Conservation (phyloP, 2,888 invertebrate species). For the Platerodrilus igneus region DNA sequence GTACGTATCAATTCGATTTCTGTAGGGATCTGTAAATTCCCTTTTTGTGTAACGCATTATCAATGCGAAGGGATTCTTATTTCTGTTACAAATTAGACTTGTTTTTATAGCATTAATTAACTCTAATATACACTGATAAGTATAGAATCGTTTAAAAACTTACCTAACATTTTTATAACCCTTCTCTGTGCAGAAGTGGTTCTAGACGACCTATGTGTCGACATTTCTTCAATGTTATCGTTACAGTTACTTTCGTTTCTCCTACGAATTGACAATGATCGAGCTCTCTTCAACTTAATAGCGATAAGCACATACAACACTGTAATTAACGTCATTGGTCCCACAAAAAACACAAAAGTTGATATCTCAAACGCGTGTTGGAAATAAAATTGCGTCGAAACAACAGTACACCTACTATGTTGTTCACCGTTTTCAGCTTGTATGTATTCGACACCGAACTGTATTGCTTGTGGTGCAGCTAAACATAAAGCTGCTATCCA, state of each 20-base stretch:
- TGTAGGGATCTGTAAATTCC: no score
- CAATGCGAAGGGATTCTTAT: no score
- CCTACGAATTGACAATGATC: constrained; percentile 30
- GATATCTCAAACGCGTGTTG: constrained; percentile 76
- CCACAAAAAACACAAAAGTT: constrained; percentile 76
- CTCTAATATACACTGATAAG: no score
- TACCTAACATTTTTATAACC: constrained; percentile 78
- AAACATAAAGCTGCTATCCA: constrained; percentile 74
- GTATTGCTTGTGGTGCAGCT: constrained; percentile 67
- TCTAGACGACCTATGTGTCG: constrained; percentile 28
- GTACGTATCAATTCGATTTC: no score
- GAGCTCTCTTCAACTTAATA: constrained; percentile 62
- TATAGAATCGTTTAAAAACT: constrained; percentile 48
- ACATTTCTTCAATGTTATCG: constrained; percentile 6
- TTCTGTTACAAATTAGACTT: no score
- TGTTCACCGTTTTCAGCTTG: constrained; percentile 41
- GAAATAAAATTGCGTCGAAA: constrained; percentile 50
- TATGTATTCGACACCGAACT: constrained; percentile 47
- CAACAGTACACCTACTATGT: constrained; percentile 48
- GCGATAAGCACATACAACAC: constrained; percentile 77
- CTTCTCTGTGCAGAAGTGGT: constrained; percentile 44
- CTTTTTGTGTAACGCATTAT: no score
- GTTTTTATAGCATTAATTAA: no score
- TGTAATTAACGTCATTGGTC: constrained; percentile 82
- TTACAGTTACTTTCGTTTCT: constrained; percentile 7